Evolutionary conservation across 2,113 vertebrate species (phyloP).

Genomic region (Crotophaga sulcirostris): DNA sequence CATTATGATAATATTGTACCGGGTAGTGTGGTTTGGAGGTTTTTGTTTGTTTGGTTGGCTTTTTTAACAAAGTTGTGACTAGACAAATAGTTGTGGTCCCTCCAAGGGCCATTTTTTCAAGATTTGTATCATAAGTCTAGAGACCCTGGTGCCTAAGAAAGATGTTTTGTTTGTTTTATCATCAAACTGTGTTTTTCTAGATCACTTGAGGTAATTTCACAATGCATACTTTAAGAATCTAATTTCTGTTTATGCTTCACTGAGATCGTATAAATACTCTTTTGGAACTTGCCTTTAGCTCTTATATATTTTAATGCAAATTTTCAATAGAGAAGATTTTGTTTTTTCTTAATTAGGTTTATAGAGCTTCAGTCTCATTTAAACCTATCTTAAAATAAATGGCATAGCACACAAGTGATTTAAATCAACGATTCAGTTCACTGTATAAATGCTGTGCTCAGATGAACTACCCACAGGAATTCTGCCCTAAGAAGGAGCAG

Average conservation of each 20-base stretch:
- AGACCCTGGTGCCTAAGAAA: not conserved
- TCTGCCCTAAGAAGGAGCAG: not conserved
- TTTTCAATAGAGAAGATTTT: not conserved
- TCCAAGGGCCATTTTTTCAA: not conserved
- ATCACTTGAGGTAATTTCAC: not conserved
- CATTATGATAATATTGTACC: not conserved
- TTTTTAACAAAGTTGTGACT: not conserved
- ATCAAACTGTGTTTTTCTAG: not conserved
- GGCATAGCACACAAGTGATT: not conserved
- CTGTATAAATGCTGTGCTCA: not conserved
- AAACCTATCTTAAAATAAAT: not conserved
- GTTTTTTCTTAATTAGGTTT: not conserved
- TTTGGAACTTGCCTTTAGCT: not conserved
- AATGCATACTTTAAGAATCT: not conserved
- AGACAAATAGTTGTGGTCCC: not conserved
- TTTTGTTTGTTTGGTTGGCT: not conserved
- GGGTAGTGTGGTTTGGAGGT: not conserved
- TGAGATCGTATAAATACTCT: not conserved
- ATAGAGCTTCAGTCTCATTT: not conserved
- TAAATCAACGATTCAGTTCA: not conserved
- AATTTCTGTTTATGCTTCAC: not conserved
- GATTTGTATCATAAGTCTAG: not conserved
- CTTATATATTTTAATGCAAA: slow-evolving; percentile 16
- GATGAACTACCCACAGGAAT: not conserved
- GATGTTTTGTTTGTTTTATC: not conserved